Percentiles rank a stretch among this genome's conserved stretches.
Conservation (phyloP, 2,113 vertebrate genomes). For the Zosterops hypoxanthus region DNA sequence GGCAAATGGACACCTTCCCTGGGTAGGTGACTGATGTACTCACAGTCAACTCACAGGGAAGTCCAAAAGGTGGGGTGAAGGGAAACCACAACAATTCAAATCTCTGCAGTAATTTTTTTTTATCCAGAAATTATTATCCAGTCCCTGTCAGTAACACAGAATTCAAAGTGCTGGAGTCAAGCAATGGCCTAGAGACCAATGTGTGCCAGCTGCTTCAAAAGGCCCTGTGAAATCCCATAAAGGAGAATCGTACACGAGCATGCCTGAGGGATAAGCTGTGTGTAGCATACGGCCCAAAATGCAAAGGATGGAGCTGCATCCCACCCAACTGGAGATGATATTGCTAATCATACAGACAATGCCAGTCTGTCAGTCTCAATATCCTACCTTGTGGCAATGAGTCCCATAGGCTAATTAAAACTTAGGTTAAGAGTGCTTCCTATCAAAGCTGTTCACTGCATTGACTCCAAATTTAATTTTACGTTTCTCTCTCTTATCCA, state of each 20-base stretch:
- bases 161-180: background rate
- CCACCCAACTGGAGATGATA: background rate
- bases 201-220: constrained; percentile 28
- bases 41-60: background rate
- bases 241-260: background rate
- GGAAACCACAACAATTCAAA: background rate
- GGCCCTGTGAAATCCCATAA: background rate
- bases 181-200: background rate
- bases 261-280: background rate
- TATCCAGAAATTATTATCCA: background rate
- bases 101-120: background rate
- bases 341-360: background rate
- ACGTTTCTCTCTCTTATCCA: background rate
- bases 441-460: constrained; percentile 30
- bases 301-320: background rate
- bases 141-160: background rate
- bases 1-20: background rate
- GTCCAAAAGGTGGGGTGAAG: background rate
- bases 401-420: constrained; percentile 32
- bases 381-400: constrained; percentile 17
- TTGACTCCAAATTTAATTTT: constrained; percentile 43
- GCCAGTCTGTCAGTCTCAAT: constrained; percentile 19
- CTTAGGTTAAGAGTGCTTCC: constrained; percentile 39
- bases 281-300: background rate
- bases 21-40: background rate